A percentile compares a stretch with the other conserved stretches of the same genome.
These are phyloP conservation scores for Gila orcuttii DNA, from an alignment of 2,113 vertebrate species.

Conservation along the genomic window DNA sequence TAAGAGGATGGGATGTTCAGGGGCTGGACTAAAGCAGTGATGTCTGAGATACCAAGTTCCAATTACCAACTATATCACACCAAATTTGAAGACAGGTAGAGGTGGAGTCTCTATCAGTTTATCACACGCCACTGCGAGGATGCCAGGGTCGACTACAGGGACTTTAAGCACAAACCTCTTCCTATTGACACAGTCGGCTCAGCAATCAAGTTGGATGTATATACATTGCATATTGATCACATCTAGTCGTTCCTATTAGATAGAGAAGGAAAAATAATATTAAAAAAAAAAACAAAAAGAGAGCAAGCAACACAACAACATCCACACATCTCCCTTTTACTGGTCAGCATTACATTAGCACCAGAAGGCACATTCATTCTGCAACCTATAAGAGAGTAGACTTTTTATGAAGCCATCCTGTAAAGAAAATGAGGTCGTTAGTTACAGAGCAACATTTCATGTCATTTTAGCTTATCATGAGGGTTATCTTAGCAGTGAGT, in stretches of 20 bases:
- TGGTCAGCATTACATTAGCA: neutral
- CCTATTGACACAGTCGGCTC: neutral
- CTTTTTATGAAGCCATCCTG: neutral
- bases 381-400: neutral
- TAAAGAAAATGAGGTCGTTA: neutral
- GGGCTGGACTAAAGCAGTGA: neutral
- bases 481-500: neutral
- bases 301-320: neutral
- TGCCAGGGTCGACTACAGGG: neutral
- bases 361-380: neutral
- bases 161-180: neutral
- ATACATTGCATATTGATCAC: neutral
- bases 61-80: neutral
- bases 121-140: neutral
- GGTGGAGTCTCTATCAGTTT: neutral
- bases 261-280: neutral
- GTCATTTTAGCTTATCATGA: neutral
- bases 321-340: neutral
- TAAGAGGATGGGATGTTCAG: neutral
- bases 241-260: neutral
- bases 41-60: neutral
- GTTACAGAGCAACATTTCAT: neutral
- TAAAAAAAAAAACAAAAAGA: neutral
- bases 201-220: neutral
- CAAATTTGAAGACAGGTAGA: neutral